Conservation (phyloP, 1,140 invertebrate genomes). For the Coboldia fuscipes region DNA sequence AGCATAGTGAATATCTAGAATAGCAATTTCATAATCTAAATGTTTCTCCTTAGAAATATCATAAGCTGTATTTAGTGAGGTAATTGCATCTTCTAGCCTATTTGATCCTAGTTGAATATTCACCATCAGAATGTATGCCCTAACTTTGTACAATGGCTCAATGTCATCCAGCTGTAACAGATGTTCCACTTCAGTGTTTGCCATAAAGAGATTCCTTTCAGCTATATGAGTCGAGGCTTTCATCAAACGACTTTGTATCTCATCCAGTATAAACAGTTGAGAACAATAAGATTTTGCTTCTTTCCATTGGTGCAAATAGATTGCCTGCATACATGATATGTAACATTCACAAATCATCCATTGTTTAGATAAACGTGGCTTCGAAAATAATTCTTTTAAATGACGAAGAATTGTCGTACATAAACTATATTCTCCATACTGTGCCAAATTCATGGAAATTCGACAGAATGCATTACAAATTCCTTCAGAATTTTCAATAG, state of each 20-base stretch:
- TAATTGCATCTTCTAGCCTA: slow-evolving; percentile 27
- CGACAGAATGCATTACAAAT: slow-evolving; percentile 49
- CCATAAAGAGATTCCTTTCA: slow-evolving; percentile 39
- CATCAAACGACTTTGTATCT: slow-evolving; percentile 40
- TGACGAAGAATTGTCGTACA: slow-evolving; percentile 29
- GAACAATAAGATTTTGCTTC: slow-evolving; percentile 49
- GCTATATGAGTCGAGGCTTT: slow-evolving; percentile 42
- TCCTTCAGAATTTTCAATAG: slow-evolving; percentile 42
- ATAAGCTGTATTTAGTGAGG: slow-evolving; percentile 43
- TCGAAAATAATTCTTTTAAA: slow-evolving; percentile 34
- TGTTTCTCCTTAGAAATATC: slow-evolving; percentile 45
- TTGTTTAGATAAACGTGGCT: slow-evolving; percentile 30
- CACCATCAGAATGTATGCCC: slow-evolving; percentile 47
- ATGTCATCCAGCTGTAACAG: slow-evolving; percentile 30
- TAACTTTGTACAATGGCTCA: slow-evolving; percentile 32
- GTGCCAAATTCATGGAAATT: slow-evolving; percentile 34
- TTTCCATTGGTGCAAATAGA: slow-evolving; percentile 49
- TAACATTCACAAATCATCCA: slow-evolving; percentile 49
- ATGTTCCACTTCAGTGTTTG: slow-evolving; percentile 31
- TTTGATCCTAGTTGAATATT: slow-evolving; percentile 28
- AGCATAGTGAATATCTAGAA: slow-evolving; percentile 58
- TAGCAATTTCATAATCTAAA: slow-evolving; percentile 46
- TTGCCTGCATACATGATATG: slow-evolving; percentile 27
- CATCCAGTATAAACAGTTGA: slow-evolving; percentile 47
- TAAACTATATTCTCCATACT: slow-evolving; percentile 36